Conservation (phyloP, 30 jellyfish, hydroid and myxozoan species). For the Turritopsis rubra region DNA sequence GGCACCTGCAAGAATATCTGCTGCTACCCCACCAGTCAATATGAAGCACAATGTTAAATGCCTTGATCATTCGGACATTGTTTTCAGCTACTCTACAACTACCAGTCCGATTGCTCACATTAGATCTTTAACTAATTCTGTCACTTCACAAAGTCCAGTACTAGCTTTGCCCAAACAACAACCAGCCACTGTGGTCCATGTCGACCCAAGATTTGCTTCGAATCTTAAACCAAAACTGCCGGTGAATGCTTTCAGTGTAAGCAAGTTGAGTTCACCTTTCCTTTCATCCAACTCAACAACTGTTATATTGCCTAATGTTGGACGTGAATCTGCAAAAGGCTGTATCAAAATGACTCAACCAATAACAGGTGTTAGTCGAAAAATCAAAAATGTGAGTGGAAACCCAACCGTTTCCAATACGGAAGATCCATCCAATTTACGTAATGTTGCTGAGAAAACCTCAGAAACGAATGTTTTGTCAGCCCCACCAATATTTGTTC, state of each 20-base stretch:
- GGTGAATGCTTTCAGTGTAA: neutral
- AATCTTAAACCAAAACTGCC: neutral
- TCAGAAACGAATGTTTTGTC: neutral
- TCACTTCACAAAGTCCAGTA: neutral
- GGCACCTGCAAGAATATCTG: neutral
- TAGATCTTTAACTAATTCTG: conserved; percentile 8
- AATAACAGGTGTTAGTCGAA: neutral
- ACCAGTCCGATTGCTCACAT: neutral
- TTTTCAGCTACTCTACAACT: neutral
- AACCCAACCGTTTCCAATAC: neutral
- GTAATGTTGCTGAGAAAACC: neutral
- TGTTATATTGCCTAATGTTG: neutral
- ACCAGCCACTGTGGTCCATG: conserved; percentile 1
- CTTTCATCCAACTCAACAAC: neutral
- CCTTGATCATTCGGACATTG: neutral
- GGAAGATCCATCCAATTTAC: neutral
- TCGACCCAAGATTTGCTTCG: neutral
- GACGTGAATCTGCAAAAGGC: neutral
- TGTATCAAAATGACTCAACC: neutral
- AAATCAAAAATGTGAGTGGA: neutral
- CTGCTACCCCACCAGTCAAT: neutral
- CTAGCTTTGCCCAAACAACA: conserved; percentile 1
- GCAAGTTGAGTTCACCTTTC: neutral
- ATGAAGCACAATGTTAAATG: neutral
- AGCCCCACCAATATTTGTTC: conserved; percentile 34